Conservation (phyloP, 1,140 invertebrate genomes). For the Phthorimaea operculella region DNA sequence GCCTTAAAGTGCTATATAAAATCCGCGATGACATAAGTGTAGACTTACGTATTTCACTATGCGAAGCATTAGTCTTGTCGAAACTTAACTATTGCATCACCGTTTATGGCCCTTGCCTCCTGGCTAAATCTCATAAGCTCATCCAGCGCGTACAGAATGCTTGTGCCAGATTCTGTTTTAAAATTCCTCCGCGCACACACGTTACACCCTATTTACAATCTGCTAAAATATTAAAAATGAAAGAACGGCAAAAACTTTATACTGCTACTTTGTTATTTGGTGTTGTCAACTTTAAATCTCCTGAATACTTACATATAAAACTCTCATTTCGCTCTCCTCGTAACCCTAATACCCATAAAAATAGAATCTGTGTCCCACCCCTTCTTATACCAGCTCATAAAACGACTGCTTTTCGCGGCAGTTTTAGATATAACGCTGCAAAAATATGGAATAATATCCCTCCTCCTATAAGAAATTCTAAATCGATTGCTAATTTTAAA, state of each 20-base stretch:
- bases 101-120: neutral
- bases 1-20: neutral
- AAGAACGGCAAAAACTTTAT: neutral
- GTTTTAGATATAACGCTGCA: constrained; percentile 2
- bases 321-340: neutral
- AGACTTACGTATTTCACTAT: neutral
- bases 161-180: neutral
- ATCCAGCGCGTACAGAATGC: constrained; percentile 1
- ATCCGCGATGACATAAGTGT: neutral
- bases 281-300: neutral
- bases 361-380: neutral
- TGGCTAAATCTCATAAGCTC: neutral
- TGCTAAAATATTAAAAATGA: constrained; percentile 1
- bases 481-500: constrained; percentile 1
- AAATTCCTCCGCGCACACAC: neutral
- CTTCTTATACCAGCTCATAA: neutral
- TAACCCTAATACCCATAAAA: neutral
- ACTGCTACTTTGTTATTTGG: neutral
- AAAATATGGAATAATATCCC: constrained; percentile 7
- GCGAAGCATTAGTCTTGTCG: neutral
- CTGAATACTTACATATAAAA: neutral
- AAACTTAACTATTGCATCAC: neutral
- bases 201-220: neutral
- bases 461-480: neutral
- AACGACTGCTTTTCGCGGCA: constrained; percentile 4